These are phyloP conservation scores for Ameiurus melas DNA, from an alignment of 2,113 vertebrate genomes.

Conservation along the genomic window DNA sequence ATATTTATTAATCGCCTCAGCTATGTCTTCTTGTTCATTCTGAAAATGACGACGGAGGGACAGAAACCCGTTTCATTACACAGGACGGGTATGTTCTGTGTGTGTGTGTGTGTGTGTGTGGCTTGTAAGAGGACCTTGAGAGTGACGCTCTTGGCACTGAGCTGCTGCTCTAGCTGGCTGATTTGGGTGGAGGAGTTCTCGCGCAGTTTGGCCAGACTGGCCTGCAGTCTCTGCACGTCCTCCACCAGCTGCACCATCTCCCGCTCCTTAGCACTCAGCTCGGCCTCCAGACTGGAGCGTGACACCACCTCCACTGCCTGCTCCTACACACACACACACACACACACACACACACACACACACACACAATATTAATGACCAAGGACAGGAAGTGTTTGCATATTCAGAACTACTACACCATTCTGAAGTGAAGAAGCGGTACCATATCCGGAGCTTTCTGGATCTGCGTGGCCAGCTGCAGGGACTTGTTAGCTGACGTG, in stretches of 20 bases:
- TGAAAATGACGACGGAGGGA: not conserved
- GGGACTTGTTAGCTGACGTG: constrained; percentile 88
- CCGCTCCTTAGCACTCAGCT: constrained; percentile 93
- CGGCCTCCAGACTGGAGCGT: constrained; percentile 88
- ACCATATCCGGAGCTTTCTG: constrained; percentile 90
- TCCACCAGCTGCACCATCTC: constrained; percentile 95
- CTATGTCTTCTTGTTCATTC: not conserved
- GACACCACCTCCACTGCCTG: constrained; percentile 63
- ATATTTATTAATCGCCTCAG: not conserved
- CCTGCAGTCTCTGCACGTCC: constrained; percentile 95
- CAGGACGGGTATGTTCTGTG: not conserved
- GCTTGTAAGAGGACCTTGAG: constrained; percentile 77
- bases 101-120: not conserved
- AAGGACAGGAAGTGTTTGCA: not conserved
- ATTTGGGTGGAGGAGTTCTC: constrained; percentile 93
- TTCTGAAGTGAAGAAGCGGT: constrained; percentile 44
- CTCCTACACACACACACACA: constrained; percentile 38
- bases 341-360: constrained; percentile 25
- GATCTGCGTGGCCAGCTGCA: constrained; percentile 83
- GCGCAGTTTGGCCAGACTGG: constrained; percentile 91
- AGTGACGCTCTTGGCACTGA: constrained; percentile 85
- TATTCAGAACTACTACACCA: not conserved
- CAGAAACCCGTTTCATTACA: not conserved
- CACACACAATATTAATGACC: not conserved
- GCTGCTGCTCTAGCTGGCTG: constrained; percentile 92